Evolutionary conservation across 2,888 invertebrate species (phyloP), one percentile per base, ranked within the genome.

Genomic region (Mythimna ferrago): DNA sequence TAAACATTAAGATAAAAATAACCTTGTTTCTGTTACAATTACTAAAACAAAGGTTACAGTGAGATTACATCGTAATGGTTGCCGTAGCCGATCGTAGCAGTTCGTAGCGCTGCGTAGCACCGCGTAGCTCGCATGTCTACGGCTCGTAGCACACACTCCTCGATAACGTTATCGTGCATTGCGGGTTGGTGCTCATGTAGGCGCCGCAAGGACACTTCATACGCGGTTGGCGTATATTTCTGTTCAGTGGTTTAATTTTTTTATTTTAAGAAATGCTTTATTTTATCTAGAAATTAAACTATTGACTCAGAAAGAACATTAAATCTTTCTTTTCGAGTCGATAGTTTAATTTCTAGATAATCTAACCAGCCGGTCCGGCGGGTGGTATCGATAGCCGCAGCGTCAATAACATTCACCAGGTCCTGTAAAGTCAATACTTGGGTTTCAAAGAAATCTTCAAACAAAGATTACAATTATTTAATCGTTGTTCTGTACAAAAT

Each of bases 121-220:
- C 21, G 57, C 71, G 77, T 77, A 82, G 78, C 78, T 64, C 60
- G 78, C 80, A 60, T 82, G 80, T 54, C 66, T 61, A 71, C 62
- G 51, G 38, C 38, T 66, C 72, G 78, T 80, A 80, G 82, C 78
- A 57, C 78, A 57, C 80, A 63, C 32, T 32, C 54, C 7, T 19
- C 48, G 48, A 54, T 62, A 71, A 62, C 16, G 67, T n/a, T 41
- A 48, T 68, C 48, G 54, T 44, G 26, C 21, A 54, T 35, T 35
- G 56, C 53, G 58, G 48, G 32, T 32, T 9, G 51, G 63, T 21
- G 32, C 32, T 61, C 32, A 32, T 38, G 38, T 41, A n/a, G 44
- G 38, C 56, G 32, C 35, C 16, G 56, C 60, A 60, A 62, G 48
- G 41, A 56, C 75, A 62, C 44, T 19, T 51, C 14, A 61, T 26